These are phyloP conservation scores for Lacanobia wlatinum DNA, from an alignment of 2,888 invertebrate genomes.

Conservation along the genomic window DNA sequence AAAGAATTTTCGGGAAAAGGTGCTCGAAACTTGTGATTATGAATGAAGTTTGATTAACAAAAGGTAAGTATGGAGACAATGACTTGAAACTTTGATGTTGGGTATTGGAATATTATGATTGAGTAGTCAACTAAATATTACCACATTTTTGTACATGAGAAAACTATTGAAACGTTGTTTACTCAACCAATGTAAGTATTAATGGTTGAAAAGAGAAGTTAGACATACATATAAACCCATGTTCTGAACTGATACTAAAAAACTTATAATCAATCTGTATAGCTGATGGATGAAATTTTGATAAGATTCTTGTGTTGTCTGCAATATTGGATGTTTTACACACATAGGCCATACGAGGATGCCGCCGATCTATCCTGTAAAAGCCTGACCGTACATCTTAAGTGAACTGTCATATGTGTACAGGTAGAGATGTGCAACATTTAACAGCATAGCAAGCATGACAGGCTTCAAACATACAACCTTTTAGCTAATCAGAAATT, in stretches of 20 bases:
- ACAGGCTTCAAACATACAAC: no score
- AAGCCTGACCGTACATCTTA: no score
- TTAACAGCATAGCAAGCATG: no score
- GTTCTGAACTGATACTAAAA: neutral
- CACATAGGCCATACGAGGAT: neutral
- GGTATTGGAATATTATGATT: neutral
- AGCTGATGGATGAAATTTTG: neutral
- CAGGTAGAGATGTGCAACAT: no score
- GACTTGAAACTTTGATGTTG: neutral
- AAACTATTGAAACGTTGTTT: no score
- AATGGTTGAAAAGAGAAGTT: no score
- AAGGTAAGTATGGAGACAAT: neutral
- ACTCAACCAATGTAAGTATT: no score
- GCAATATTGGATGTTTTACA: neutral
- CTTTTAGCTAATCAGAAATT: neutral
- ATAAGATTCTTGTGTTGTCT: neutral
- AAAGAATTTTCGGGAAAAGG: neutral
- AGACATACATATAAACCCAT: no score
- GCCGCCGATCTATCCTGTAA: no score
- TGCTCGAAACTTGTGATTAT: neutral
- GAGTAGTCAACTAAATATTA: neutral
- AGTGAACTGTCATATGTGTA: no score
- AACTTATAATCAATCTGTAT: neutral
- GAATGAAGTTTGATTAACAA: neutral
- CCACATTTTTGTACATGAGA: no score